Base-by-base conservation (phyloP, 2,113 vertebrate species). In the Eleginops maclovinus region DNA sequence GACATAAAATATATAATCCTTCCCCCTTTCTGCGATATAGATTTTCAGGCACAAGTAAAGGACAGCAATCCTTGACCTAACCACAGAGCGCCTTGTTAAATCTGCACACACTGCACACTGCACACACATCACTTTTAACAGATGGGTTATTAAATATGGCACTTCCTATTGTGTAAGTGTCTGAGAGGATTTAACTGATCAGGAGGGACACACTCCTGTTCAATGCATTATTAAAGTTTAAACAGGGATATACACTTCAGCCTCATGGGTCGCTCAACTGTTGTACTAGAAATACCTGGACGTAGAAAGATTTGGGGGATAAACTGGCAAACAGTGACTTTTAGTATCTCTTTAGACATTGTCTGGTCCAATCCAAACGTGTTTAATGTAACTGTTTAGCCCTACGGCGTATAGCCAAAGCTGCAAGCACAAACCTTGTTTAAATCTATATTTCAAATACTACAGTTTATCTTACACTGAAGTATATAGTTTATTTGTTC, bases 1-100 rank as follows among this genome's bases (percentile, higher is more conserved):
- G 88, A 92, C 85, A 90, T 84, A 84, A 85, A 88, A 91, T 84
- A 89, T 90, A 82, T 90, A 91, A 90, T 91, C 84, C 87, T 79
- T 83, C 85, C 50, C 31, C 46, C 76, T 80, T 88, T 91, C 85
- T 15, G 9, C 70, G 28, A 76, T 91, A 91, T 91, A 87, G 91
- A 92, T 89, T 91, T 91, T 88, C 75, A 83, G 75, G 73, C 75
- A 81, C 76, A 88, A 87, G 83, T 88, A 83, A 91, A 90, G 84
- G 88, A 92, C 85, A 77, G 73, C 64, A 79, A 87, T 89, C 82
- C 88, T 88, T 88, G 87, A 92, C 85, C 87, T 82, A 79, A 80
- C 79, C 84, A 72, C 86, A 62, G 82, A 90, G 84, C 72, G 54
- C 68, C 84, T 85, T 84, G 90, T 88, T 88, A 88, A 88, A 75